Conservation (phyloP, 2,888 invertebrate genomes). For the Nasonia oneida region DNA sequence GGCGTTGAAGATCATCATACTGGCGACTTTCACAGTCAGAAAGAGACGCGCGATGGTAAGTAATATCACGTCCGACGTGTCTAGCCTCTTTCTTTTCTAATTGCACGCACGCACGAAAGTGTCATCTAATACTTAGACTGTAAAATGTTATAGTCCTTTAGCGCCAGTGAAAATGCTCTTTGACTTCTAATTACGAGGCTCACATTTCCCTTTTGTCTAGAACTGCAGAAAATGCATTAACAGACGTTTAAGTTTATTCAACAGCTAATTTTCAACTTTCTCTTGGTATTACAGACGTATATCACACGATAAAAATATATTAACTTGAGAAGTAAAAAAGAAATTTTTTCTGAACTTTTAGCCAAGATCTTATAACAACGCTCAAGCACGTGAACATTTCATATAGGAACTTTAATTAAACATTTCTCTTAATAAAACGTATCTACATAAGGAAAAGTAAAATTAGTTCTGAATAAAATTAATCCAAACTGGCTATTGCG, state of each 20-base stretch:
- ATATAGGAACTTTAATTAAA: too few species aligned
- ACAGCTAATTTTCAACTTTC: too few species aligned
- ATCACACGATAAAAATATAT: too few species aligned
- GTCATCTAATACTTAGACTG: neutral
- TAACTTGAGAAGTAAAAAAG: too few species aligned
- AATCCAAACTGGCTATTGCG: neutral
- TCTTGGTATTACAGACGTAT: too few species aligned
- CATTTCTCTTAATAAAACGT: too few species aligned
- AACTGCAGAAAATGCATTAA: neutral
- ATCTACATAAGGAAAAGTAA: too few species aligned
- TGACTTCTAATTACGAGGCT: neutral
- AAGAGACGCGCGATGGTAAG: conserved; percentile 78
- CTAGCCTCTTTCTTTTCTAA: neutral
- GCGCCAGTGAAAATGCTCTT: neutral
- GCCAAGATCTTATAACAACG: too few species aligned
- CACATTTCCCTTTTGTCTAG: neutral
- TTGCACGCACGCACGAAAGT: neutral
- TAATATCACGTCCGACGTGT: conserved; percentile 19
- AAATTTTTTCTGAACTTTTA: too few species aligned
- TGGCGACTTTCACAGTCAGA: conserved; percentile 78
- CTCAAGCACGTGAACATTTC: too few species aligned
- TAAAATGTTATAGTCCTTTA: neutral
- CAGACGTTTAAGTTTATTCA: neutral
- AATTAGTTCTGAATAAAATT: neutral
- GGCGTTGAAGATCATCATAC: conserved; percentile 76